Percentiles rank a stretch among this genome's conserved stretches.
Evolutionary conservation across 2,888 invertebrate genomes (phyloP).

Genomic region (Drosophila algonquin): DNA sequence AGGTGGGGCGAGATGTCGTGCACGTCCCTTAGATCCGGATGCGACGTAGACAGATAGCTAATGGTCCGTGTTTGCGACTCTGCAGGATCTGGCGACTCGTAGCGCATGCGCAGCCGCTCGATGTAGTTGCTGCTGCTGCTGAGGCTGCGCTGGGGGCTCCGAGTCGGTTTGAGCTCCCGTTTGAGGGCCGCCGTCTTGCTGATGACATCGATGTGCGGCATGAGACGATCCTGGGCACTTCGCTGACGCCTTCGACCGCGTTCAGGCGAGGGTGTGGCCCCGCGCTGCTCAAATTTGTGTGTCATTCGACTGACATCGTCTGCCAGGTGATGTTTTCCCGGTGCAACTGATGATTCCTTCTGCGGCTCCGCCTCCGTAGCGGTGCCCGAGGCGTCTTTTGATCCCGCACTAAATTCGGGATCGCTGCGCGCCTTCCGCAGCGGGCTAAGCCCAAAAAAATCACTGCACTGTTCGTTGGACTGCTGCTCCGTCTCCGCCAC

Average conservation of each 20-base stretch:
- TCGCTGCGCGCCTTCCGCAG: constrained; percentile 90
- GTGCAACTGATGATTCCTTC: constrained; percentile 1
- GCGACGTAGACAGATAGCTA: constrained; percentile 89
- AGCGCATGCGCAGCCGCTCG: constrained; percentile 89
- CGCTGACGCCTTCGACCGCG: constrained; percentile 85
- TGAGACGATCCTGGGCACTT: constrained; percentile 86
- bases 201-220: constrained; percentile 96
- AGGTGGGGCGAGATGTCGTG: constrained; percentile 91
- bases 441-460: constrained; percentile 83
- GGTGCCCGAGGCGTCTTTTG: constrained; percentile 85
- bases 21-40: constrained; percentile 91
- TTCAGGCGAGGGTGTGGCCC: constrained; percentile 73
- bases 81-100: constrained; percentile 82
- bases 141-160: constrained; percentile 67
- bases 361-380: constrained; percentile 63
- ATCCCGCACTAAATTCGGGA: constrained; percentile 88
- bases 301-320: constrained; percentile 83
- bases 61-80: constrained; percentile 21
- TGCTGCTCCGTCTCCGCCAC: constrained; percentile 15
- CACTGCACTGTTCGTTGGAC: constrained; percentile 51
- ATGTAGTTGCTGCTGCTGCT: constrained; percentile 86
- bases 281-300: constrained; percentile 86
- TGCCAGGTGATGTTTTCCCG: not conserved
- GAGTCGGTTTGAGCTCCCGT: constrained; percentile 82
- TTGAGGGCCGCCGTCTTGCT: constrained; percentile 91